Percentiles rank a stretch among this genome's conserved stretches.
These are phyloP conservation scores for Thyatira batis DNA, from an alignment of 2,888 invertebrate species.

Conservation along the genomic window DNA sequence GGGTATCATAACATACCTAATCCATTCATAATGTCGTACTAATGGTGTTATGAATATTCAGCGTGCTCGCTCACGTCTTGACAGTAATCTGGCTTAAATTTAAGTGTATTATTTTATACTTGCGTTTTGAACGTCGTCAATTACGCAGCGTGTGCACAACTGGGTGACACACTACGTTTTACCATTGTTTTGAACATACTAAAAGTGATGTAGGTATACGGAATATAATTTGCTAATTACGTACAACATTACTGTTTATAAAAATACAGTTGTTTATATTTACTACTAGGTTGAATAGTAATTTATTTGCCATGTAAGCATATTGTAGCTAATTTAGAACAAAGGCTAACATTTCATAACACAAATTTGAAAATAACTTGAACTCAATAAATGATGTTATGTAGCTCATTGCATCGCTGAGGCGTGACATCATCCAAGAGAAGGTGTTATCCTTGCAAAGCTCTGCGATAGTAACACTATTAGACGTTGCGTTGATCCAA, in stretches of 20 bases:
- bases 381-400: not conserved
- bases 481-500: not conserved
- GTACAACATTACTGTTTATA: not conserved
- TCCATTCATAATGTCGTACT: constrained; percentile 46
- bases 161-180: constrained; percentile 53
- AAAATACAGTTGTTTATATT: not conserved
- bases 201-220: not conserved
- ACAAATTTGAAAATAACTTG: not conserved
- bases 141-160: constrained; percentile 61
- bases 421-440: not conserved
- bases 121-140: constrained; percentile 41
- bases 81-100: constrained; percentile 40
- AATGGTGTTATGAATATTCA: constrained; percentile 56
- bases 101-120: constrained; percentile 26
- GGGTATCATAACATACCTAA: constrained; percentile 38
- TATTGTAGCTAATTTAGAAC: not conserved
- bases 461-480: not conserved
- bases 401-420: not conserved
- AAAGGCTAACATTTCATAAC: too few species aligned
- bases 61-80: constrained; percentile 37
- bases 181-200: constrained; percentile 34
- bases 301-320: not conserved
- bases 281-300: not conserved
- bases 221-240: not conserved
- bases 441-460: not conserved